These are phyloP conservation scores for Pelosia muscerda DNA, from an alignment of 2,888 invertebrate genomes.

Conservation along the genomic window DNA sequence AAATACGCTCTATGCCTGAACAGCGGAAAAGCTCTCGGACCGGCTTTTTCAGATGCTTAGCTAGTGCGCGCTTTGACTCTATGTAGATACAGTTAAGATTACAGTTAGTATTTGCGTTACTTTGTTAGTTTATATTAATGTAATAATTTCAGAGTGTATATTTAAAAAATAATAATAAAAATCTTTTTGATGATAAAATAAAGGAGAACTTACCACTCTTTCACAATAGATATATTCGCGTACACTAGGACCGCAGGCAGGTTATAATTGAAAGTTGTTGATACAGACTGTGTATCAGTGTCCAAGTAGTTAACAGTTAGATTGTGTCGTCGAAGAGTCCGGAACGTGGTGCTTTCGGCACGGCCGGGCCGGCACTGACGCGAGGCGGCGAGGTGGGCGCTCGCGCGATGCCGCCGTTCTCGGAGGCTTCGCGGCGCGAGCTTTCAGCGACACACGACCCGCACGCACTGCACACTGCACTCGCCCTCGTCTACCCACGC, in stretches of 20 bases:
- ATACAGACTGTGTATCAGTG: conserved; percentile 71
- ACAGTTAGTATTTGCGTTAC: conserved; percentile 3
- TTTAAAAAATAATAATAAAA: conserved; percentile 22
- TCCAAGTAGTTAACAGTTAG: conserved; percentile 68
- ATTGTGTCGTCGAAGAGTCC: conserved; percentile 57
- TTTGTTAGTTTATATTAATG: not conserved
- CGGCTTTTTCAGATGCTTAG: conserved; percentile 73
- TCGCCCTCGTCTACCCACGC: conserved; percentile 84
- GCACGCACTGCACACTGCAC: conserved; percentile 87
- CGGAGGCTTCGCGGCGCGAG: conserved; percentile 85
- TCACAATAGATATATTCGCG: conserved; percentile 67
- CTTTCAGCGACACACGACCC: conserved; percentile 84
- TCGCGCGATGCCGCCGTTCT: conserved; percentile 65
- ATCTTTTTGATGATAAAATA: conserved; percentile 25
- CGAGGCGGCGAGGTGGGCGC: conserved; percentile 69
- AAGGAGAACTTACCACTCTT: conserved; percentile 74
- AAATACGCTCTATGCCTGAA: conserved; percentile 48
- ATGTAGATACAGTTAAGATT: conserved; percentile 18
- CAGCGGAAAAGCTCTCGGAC: conserved; percentile 73
- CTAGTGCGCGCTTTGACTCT: conserved; percentile 48
- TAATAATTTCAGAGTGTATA: conserved; percentile 10
- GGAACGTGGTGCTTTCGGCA: conserved; percentile 83
- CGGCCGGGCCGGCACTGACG: conserved; percentile 87
- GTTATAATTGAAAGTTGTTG: conserved; percentile 61
- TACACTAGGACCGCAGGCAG: conserved; percentile 67